Evolutionary conservation across 30 jellyfish, hydroid and myxozoan species (phyloP).

Genomic region (Aurelia sp.): DNA sequence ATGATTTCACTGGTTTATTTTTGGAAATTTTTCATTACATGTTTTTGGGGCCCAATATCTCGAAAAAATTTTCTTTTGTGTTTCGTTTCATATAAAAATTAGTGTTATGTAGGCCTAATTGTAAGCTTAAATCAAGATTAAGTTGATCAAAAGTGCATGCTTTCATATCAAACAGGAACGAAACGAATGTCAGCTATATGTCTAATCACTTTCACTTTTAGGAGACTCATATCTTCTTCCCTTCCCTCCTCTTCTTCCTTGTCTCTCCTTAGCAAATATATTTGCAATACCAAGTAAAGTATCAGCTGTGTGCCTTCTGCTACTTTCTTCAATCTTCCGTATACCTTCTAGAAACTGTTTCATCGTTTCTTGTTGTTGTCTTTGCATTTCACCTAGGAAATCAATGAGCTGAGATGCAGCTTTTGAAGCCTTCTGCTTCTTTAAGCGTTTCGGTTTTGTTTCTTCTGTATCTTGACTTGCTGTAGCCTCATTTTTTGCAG

Average conservation of each 20-base stretch:
- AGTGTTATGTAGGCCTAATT: too few species aligned
- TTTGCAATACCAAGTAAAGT: conserved; percentile 13
- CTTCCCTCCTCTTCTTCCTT: background rate
- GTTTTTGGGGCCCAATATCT: too few species aligned
- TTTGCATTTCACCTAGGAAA: conserved; percentile 4
- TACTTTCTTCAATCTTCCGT: conserved; percentile 25
- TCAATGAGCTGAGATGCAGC: conserved; percentile 3
- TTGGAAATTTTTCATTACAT: too few species aligned
- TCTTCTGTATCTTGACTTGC: too few species aligned
- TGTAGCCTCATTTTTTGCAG: too few species aligned
- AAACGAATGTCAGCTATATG: too few species aligned
- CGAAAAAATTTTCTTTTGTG: too few species aligned
- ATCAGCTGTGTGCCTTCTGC: conserved; percentile 34
- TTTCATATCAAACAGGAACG: too few species aligned
- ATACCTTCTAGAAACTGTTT: conserved; percentile 26
- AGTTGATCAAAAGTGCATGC: too few species aligned
- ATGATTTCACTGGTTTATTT: too few species aligned
- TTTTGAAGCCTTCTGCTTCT: conserved; percentile 14
- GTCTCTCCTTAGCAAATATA: conserved; percentile 6
- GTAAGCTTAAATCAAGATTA: too few species aligned
- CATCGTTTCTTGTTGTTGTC: conserved; percentile 40
- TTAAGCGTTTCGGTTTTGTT: conserved; percentile 10
- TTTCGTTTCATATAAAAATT: too few species aligned
- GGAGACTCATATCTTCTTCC: background rate
- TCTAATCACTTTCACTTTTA: background rate